A percentile compares a stretch with the other conserved stretches of the same genome.
These are phyloP conservation scores for Cephalopholis sonnerati DNA, from an alignment of 2,113 vertebrate genomes.

Conservation along the genomic window DNA sequence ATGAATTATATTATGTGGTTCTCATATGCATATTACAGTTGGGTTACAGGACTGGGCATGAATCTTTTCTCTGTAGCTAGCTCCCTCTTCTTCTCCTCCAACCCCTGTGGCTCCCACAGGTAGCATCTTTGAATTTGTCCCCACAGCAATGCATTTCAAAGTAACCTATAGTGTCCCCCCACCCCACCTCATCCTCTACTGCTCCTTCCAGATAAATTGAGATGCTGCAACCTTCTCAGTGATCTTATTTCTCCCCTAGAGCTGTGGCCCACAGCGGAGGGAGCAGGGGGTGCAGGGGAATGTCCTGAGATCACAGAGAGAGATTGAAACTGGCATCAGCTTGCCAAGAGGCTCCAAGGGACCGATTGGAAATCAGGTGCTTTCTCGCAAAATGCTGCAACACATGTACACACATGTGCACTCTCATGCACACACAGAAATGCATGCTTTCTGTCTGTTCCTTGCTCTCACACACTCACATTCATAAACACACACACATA, in stretches of 20 bases:
- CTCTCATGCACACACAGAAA: slow-evolving; percentile 6
- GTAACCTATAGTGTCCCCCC: slow-evolving; percentile 37
- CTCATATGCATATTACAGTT: slow-evolving; percentile 20
- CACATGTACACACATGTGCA: slow-evolving; percentile 42
- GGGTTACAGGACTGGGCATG: slow-evolving; percentile 7
- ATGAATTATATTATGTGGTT: slow-evolving; percentile 4
- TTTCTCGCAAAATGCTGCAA: slow-evolving; percentile 53
- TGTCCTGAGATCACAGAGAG: slow-evolving; percentile 64
- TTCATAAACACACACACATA: background rate
- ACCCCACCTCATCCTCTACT: slow-evolving; percentile 16
- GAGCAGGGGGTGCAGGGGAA: slow-evolving; percentile 48
- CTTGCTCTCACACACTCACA: background rate
- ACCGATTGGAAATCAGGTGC: slow-evolving; percentile 71
- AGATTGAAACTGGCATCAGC: slow-evolving; percentile 78
- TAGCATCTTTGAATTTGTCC: slow-evolving; percentile 57
- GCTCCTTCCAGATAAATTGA: slow-evolving; percentile 71
- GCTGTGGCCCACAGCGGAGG: slow-evolving; percentile 54
- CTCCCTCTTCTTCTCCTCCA: slow-evolving; percentile 16
- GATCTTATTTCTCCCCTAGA: slow-evolving; percentile 71
- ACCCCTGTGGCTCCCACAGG: slow-evolving; percentile 45
- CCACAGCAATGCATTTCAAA: slow-evolving; percentile 75
- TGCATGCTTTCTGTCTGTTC: slow-evolving; percentile 8
- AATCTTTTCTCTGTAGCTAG: slow-evolving; percentile 13
- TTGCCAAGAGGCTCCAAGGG: slow-evolving; percentile 60
- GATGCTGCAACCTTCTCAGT: slow-evolving; percentile 65